These are phyloP conservation scores for Centruroides vittatus DNA, from an alignment of 1,140 invertebrate genomes.

Conservation along the genomic window DNA sequence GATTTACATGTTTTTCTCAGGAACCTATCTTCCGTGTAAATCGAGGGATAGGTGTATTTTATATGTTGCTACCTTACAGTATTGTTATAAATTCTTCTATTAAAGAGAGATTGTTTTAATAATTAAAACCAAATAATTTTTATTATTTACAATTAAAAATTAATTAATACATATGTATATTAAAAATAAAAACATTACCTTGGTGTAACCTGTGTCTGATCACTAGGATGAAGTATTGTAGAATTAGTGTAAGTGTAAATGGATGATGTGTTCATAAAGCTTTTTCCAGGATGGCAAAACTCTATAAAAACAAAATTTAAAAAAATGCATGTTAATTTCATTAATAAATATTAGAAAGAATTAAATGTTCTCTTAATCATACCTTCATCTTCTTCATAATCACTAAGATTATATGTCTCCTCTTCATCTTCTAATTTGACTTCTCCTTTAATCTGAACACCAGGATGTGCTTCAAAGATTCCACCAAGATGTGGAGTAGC, in stretches of 20 bases:
- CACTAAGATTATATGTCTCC: constrained; percentile 59
- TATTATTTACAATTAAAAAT: too few relatives aligned
- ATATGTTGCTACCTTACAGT: too few relatives aligned
- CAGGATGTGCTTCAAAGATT: constrained; percentile 74
- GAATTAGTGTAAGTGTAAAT: constrained; percentile 81
- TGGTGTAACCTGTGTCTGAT: constrained; percentile 48
- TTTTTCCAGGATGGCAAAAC: constrained; percentile 21
- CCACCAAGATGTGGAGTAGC: constrained; percentile 79
- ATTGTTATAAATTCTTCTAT: too few relatives aligned
- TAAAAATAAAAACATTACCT: constrained; percentile 27
- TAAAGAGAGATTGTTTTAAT: too few relatives aligned
- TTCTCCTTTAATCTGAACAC: constrained; percentile 68
- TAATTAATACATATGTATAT: too few relatives aligned
- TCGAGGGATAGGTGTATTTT: too few relatives aligned
- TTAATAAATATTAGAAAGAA: not conserved
- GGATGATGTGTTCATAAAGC: constrained; percentile 43
- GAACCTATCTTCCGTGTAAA: too few relatives aligned
- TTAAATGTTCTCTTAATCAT: not conserved
- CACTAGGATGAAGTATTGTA: constrained; percentile 73
- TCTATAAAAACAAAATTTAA: constrained; percentile 5
- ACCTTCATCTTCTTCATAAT: constrained; percentile 73
- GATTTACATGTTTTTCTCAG: too few relatives aligned
- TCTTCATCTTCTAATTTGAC: constrained; percentile 60
- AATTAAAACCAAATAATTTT: too few relatives aligned
- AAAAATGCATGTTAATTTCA: not conserved